Evolutionary conservation across 2,888 invertebrate species (phyloP).

Genomic region (Tiliacea aurago): DNA sequence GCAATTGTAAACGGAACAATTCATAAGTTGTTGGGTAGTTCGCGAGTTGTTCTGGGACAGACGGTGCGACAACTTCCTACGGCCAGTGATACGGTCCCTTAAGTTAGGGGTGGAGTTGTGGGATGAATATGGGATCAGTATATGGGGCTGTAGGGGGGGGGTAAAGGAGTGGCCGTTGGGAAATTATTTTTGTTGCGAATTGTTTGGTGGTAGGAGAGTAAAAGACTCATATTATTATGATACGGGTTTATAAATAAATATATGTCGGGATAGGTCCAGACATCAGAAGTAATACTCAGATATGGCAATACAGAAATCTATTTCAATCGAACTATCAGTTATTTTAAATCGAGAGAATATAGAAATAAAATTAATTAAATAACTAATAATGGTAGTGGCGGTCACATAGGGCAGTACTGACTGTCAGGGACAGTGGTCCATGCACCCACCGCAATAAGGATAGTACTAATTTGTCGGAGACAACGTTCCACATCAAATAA

Average conservation of each 20-base stretch:
- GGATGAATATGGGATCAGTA: constrained; percentile 63
- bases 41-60: constrained; percentile 60
- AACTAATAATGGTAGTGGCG: too few relatives aligned
- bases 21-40: constrained; percentile 67
- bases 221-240: not conserved
- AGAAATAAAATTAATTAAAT: too few relatives aligned
- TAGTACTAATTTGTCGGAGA: too few relatives aligned
- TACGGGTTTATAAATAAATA: not conserved
- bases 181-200: constrained; percentile 39
- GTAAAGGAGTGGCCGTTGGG: constrained; percentile 33
- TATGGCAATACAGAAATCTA: too few relatives aligned
- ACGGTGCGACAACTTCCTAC: constrained; percentile 59
- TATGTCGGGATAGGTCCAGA: too few relatives aligned
- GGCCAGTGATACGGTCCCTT: constrained; percentile 63
- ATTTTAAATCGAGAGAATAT: too few relatives aligned
- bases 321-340: too few relatives aligned
- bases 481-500: too few relatives aligned
- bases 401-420: too few relatives aligned
- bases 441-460: too few relatives aligned
- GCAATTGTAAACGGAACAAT: constrained; percentile 65
- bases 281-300: too few relatives aligned
- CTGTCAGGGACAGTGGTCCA: too few relatives aligned
- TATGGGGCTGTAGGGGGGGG: constrained; percentile 10
- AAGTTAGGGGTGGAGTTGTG: constrained; percentile 56
- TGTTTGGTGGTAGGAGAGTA: not conserved